Percentiles rank a stretch among this genome's conserved stretches.
Conservation (phyloP, 2,888 invertebrate genomes). For the Prenolepis imparis region DNA sequence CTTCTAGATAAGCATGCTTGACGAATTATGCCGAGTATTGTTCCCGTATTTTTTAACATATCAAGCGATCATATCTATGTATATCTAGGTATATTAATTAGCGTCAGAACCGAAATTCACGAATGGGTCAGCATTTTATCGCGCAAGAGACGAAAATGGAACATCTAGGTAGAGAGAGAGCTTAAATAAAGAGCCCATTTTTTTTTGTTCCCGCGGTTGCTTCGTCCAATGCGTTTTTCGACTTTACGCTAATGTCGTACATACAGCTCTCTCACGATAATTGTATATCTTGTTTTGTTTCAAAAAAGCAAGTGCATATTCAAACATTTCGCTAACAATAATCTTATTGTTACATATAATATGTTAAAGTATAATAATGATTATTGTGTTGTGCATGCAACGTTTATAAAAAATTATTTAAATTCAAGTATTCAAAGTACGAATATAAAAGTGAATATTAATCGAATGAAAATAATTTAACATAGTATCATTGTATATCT, state of each 20-base stretch:
- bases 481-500: no score
- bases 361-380: no score
- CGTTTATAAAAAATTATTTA: no score
- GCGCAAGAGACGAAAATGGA: constrained; percentile 19
- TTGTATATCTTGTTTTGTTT: constrained; percentile 27
- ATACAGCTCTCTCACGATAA: neutral
- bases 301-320: neutral
- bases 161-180: constrained; percentile 12
- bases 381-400: no score
- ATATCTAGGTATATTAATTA: constrained; percentile 50
- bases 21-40: neutral
- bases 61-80: neutral
- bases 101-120: constrained; percentile 30
- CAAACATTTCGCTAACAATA: neutral
- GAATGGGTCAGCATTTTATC: constrained; percentile 24
- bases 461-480: no score
- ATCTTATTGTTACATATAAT: no score
- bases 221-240: constrained; percentile 31
- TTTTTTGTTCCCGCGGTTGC: neutral
- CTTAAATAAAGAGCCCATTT: constrained; percentile 25
- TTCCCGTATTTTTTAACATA: constrained; percentile 8
- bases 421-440: no score
- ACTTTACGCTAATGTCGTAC: constrained; percentile 35
- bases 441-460: no score
- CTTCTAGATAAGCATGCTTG: constrained; percentile 2